phyloP scores from a whole-genome alignment of 1,140 invertebrate species.

The Portunus trituberculatus region DNA sequence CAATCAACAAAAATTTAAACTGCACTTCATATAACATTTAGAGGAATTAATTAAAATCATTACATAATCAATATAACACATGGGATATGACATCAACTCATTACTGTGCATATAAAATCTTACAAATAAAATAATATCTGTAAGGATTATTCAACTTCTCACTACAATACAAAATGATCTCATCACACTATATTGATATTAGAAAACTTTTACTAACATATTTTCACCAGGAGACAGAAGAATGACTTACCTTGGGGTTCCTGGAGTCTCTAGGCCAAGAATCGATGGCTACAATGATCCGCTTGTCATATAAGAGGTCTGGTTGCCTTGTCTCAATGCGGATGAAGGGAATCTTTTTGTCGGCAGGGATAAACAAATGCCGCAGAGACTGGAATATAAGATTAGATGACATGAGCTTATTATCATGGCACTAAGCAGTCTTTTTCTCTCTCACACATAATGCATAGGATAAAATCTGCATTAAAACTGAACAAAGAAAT shows the following conservation, averaged over 20 bases:
- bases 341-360: conserved; percentile 93
- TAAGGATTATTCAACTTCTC: neutral
- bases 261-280: conserved; percentile 94
- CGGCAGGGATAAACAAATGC: conserved; percentile 94
- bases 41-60: too few relatives aligned
- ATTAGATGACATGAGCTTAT: neutral
- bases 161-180: too few relatives aligned
- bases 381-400: conserved; percentile 84
- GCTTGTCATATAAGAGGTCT: conserved; percentile 88
- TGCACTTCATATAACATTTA: too few relatives aligned
- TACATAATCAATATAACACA: too few relatives aligned
- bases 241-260: conserved; percentile 83
- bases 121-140: too few relatives aligned
- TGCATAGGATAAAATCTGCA: neutral
- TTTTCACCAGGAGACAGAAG: neutral
- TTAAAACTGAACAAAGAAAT: neutral
- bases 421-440: neutral
- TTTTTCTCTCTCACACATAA: neutral
- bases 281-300: conserved; percentile 95
- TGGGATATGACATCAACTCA: neutral
- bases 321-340: conserved; percentile 95
- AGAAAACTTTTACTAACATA: neutral
- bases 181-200: too few relatives aligned
- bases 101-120: too few relatives aligned
- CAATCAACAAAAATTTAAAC: neutral